Conservation (phyloP, 2,888 invertebrate species). For the Morpho deidamia region DNA sequence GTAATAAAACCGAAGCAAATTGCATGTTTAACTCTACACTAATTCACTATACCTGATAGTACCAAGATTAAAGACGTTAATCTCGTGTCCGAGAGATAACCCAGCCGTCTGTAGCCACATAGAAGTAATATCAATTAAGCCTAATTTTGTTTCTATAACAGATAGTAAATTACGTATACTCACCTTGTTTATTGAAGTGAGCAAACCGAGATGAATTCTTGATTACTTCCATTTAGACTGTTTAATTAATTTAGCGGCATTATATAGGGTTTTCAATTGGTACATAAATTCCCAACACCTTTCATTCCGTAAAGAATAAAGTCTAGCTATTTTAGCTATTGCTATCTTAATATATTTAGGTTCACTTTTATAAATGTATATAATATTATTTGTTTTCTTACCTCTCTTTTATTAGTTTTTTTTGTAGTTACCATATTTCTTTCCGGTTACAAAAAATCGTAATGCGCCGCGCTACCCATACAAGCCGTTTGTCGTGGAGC, state of each 20-base stretch:
- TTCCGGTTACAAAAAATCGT: too few species aligned
- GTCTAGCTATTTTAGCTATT: too few species aligned
- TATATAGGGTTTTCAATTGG: neutral
- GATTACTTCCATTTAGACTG: conserved; percentile 10
- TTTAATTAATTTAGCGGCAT: conserved; percentile 1
- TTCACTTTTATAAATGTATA: too few species aligned
- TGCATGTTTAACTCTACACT: neutral
- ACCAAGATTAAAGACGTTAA: neutral
- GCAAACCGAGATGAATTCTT: conserved; percentile 6
- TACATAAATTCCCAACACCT: too few species aligned
- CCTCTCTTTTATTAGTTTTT: too few species aligned
- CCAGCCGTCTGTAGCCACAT: conserved; percentile 1
- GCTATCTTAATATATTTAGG: too few species aligned
- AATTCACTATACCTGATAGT: neutral
- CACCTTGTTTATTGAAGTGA: conserved; percentile 15
- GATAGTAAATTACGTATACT: conserved; percentile 4
- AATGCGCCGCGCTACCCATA: too few species aligned
- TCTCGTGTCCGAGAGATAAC: neutral
- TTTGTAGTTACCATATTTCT: too few species aligned
- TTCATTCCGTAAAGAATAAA: too few species aligned
- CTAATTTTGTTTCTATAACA: conserved; percentile 4
- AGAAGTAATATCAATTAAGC: conserved; percentile 4
- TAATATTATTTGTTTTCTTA: too few species aligned
- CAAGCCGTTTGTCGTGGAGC: too few species aligned
- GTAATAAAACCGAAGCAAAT: neutral